Base-by-base conservation (phyloP, 2,113 vertebrate species). In the Stegastes partitus region DNA sequence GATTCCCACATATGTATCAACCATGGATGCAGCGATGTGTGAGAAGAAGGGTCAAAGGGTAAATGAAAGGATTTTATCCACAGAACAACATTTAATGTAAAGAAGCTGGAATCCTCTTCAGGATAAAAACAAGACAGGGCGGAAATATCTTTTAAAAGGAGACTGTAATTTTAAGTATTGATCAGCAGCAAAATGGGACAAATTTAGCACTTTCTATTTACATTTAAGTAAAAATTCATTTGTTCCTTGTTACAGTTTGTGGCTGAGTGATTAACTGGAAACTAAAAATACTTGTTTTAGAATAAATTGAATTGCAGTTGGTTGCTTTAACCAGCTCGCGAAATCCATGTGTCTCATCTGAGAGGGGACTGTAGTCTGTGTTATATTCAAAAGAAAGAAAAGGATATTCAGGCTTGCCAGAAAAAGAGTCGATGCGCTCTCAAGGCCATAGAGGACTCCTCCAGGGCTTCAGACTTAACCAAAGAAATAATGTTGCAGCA, bases 401-500 rank as follows among this genome's bases (percentile, higher is more conserved):
- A 71, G 7, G 31, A 34, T 59, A 72, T 56, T 85, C 12, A 26
- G 54, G 16, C 7, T 55, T 50, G 34, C 50, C 39, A 14, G 44
- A 69, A 66, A 85, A 68, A 50, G 61, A 75, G 67, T 25, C 21
- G 14, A 80, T 77, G 58, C 18, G 14, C 86, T 90, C 68, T 79
- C 55, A 69, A 81, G 80, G 79, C 68, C 81, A 76, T 49, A 12
- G 58, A 89, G 74, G 71, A 85, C 68, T 88, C 83, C 88, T 90
- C 54, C 67, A 50, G 83, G 81, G 86, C 81, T 85, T 78, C 79
- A 72, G 81, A 87, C 84, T 87, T 71, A 82, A 85, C 77, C 84
- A 69, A 44, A 87, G 74, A 86, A 91, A 86, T 86, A 78, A 92
- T 82, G 81, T 84, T 85, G 72, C 87, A 74, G 80, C 74, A 88